These are phyloP conservation scores for Drosophila kuntzei DNA, from an alignment of 2,888 invertebrate species.

Conservation along the genomic window DNA sequence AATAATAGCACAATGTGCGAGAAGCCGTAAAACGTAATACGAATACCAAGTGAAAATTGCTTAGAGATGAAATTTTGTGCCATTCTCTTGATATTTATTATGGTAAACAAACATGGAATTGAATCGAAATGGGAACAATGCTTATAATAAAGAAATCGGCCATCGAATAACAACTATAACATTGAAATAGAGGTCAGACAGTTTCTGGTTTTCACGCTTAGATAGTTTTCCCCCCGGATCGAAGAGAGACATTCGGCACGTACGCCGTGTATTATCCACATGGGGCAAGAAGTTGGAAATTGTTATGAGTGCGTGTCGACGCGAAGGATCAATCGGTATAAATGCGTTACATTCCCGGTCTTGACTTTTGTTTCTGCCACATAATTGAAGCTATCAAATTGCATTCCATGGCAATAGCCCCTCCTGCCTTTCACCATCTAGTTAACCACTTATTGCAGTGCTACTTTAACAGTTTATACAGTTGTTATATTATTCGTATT, in stretches of 20 bases:
- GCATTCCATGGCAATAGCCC: constrained; percentile 36
- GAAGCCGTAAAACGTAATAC: constrained; percentile 36
- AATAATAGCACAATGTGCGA: constrained; percentile 48
- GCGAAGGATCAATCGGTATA: constrained; percentile 26
- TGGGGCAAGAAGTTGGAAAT: constrained; percentile 10
- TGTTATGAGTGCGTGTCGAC: constrained; percentile 19
- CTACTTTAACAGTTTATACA: constrained; percentile 1
- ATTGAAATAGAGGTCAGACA: constrained; percentile 20
- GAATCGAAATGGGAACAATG: constrained; percentile 36
- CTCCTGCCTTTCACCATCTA: not conserved
- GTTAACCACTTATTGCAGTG: constrained; percentile 14
- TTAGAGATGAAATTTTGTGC: not conserved
- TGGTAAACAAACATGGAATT: constrained; percentile 36
- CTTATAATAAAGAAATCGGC: constrained; percentile 38
- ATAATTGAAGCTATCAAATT: constrained; percentile 65
- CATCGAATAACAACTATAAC: constrained; percentile 37
- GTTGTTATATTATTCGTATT: constrained; percentile 9
- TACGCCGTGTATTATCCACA: constrained; percentile 10
- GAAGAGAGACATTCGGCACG: constrained; percentile 28
- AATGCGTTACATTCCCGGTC: constrained; percentile 34
- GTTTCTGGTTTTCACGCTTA: constrained; percentile 2
- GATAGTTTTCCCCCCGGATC: not conserved
- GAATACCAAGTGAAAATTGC: not conserved
- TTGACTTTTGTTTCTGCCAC: constrained; percentile 61
- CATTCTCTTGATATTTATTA: not conserved